Conservation (phyloP, 2,113 vertebrate genomes). For the Corapipo altera region DNA sequence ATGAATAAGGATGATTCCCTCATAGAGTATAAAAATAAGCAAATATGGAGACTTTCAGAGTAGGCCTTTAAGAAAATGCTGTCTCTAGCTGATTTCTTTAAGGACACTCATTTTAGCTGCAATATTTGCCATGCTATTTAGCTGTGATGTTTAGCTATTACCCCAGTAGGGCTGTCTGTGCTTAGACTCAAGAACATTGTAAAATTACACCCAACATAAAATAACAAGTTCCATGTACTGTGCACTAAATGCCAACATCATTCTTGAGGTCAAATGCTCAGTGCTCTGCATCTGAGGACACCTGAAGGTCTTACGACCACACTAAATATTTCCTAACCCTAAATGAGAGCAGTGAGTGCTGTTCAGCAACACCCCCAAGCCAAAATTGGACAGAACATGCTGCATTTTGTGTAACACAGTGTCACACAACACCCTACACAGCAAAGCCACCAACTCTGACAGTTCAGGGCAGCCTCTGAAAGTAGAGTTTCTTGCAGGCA, state of each 20-base stretch:
- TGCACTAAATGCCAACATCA: neutral
- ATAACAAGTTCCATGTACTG: neutral
- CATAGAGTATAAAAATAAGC: neutral
- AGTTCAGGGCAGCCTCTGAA: neutral
- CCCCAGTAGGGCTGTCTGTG: neutral
- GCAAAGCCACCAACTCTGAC: neutral
- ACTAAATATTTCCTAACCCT: neutral
- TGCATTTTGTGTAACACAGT: neutral
- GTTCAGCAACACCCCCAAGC: neutral
- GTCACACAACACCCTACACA: neutral
- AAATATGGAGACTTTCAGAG: neutral
- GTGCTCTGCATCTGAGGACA: neutral
- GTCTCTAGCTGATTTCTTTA: neutral
- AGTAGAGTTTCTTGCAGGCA: neutral
- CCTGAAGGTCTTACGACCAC: neutral
- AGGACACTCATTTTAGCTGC: neutral
- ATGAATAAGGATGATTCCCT: neutral
- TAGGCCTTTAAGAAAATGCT: neutral
- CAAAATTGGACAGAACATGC: neutral
- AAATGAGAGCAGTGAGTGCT: rapidly evolving
- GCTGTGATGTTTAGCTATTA: neutral
- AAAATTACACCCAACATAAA: neutral
- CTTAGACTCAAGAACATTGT: neutral
- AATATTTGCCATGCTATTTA: neutral
- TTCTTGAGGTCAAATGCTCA: neutral